These are phyloP conservation scores for Andrena marginata DNA, from an alignment of 2,888 invertebrate genomes.

Conservation along the genomic window DNA sequence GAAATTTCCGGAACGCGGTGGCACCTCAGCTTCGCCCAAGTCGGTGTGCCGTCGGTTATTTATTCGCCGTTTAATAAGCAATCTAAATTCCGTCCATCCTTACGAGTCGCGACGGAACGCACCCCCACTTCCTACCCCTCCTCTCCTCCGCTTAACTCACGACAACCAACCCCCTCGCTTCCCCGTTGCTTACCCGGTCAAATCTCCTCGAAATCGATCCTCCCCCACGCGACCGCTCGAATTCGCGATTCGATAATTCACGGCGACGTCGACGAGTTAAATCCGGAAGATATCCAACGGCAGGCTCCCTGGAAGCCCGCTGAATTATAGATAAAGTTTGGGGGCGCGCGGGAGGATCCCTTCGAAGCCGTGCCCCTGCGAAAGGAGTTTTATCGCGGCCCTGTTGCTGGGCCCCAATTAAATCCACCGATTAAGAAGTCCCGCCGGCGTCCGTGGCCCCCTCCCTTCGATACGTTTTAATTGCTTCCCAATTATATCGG, in stretches of 20 bases:
- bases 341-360: constrained; percentile 13
- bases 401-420: constrained; percentile 28
- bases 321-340: constrained; percentile 68
- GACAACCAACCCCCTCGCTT: constrained; percentile 40
- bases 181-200: constrained; percentile 66
- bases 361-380: neutral
- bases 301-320: constrained; percentile 17
- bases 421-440: constrained; percentile 46
- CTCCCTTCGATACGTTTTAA: constrained; percentile 28
- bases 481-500: constrained; percentile 49
- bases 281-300: constrained; percentile 46
- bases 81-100: constrained; percentile 83
- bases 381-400: constrained; percentile 33
- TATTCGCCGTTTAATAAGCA: constrained; percentile 83
- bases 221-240: constrained; percentile 40
- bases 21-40: constrained; percentile 54
- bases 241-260: constrained; percentile 73
- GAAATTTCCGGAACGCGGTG: constrained; percentile 56
- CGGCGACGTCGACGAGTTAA: constrained; percentile 60
- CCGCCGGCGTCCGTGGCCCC: neutral
- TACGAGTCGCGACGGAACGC: constrained; percentile 60
- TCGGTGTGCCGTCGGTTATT: constrained; percentile 77
- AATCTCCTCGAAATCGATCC: constrained; percentile 78
- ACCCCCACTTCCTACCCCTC: constrained; percentile 32
- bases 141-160: constrained; percentile 33